phyloP scores from a whole-genome alignment of 2,113 vertebrate genomes.

The Amphilophus citrinellus region DNA sequence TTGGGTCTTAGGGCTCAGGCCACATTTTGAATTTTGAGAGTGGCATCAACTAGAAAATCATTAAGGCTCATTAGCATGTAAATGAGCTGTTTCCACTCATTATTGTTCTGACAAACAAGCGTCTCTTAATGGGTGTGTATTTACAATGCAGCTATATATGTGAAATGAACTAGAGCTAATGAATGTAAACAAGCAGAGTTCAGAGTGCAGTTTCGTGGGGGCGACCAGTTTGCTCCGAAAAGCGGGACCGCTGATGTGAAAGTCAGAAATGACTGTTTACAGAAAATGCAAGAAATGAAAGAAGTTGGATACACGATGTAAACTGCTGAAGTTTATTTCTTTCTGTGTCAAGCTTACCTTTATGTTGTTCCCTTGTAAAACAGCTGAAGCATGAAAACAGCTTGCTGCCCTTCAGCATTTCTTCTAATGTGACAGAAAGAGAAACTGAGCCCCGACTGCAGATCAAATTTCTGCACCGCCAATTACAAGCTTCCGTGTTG shows the following conservation, averaged over 20 bases:
- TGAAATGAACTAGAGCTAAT: slow-evolving; percentile 25
- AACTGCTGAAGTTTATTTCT: not conserved
- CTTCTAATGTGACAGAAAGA: slow-evolving; percentile 32
- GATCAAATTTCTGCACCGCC: slow-evolving; percentile 24
- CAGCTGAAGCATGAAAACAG: slow-evolving; percentile 22
- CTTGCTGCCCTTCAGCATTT: slow-evolving; percentile 25
- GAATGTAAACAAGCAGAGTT: slow-evolving; percentile 29
- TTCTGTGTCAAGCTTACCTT: not conserved
- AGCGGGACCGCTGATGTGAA: not conserved
- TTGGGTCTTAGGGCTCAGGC: not conserved
- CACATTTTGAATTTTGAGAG: slow-evolving; percentile 2
- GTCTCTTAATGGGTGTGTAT: slow-evolving; percentile 31
- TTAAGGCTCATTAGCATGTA: slow-evolving; percentile 36
- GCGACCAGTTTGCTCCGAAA: not conserved
- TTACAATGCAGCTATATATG: slow-evolving; percentile 23
- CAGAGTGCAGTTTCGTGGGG: not conserved
- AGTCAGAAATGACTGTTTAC: not conserved
- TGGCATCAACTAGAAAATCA: slow-evolving; percentile 28
- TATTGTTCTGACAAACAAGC: slow-evolving; percentile 47
- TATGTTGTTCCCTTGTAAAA: slow-evolving; percentile 22
- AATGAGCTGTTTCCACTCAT: slow-evolving; percentile 50
- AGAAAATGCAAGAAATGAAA: not conserved
- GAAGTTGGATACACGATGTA: not conserved
- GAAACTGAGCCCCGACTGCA: not conserved
- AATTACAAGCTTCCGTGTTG: slow-evolving; percentile 3